phyloP scores from a whole-genome alignment of 2,797 vertebrate genomes.

The Rallus crepitans region DNA sequence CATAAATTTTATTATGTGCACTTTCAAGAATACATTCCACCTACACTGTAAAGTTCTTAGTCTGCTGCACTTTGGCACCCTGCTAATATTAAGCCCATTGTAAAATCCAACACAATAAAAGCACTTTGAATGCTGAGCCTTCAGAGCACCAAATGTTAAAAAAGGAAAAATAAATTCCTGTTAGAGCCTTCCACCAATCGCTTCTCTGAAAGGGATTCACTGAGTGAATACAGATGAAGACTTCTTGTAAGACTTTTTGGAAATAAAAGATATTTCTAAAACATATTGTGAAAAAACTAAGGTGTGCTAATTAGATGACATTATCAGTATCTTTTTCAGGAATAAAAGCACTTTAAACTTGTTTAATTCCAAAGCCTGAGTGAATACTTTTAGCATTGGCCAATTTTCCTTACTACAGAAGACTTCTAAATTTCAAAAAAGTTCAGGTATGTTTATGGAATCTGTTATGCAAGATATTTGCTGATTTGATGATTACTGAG shows the following conservation, averaged over 20 bases:
- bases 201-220: constrained; percentile 72
- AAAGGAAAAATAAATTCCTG: constrained; percentile 77
- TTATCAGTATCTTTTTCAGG: constrained; percentile 44
- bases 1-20: constrained; percentile 57
- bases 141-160: constrained; percentile 82
- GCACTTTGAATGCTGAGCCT: constrained; percentile 79
- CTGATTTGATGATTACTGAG: constrained; percentile 54
- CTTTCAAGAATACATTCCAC: constrained; percentile 73
- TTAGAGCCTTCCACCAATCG: constrained; percentile 74
- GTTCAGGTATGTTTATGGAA: constrained; percentile 60
- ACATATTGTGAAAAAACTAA: constrained; percentile 48
- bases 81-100: constrained; percentile 80
- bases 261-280: constrained; percentile 57
- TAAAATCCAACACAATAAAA: constrained; percentile 79
- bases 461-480: constrained; percentile 46
- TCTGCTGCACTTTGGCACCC: constrained; percentile 78
- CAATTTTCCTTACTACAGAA: constrained; percentile 27
- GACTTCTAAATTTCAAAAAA: constrained; percentile 54
- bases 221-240: constrained; percentile 76
- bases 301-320: constrained; percentile 62
- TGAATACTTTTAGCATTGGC: constrained; percentile 31
- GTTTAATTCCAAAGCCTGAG: constrained; percentile 28
- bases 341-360: neutral
- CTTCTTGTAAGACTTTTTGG: constrained; percentile 68
- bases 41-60: constrained; percentile 77